A percentile compares a stretch with the other conserved stretches of the same genome.
Conservation (phyloP, 2,888 invertebrate genomes). For the Diachrysia chrysitis region DNA sequence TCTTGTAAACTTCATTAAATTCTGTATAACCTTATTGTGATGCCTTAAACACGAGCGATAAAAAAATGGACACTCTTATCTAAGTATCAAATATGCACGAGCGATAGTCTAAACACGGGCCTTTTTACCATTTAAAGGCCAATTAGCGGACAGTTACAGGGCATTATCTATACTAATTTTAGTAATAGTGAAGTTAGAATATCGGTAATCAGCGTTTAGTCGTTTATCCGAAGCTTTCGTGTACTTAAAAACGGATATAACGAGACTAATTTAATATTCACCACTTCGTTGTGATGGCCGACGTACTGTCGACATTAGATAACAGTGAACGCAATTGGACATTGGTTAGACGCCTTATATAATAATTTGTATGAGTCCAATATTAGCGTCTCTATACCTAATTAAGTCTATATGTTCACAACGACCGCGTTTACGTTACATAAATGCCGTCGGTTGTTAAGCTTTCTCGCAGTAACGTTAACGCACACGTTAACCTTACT, state of each 20-base stretch:
- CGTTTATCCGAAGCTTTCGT: conserved; percentile 61
- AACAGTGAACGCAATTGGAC: conserved; percentile 64
- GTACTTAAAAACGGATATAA: conserved; percentile 55
- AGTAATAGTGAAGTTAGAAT: conserved; percentile 52
- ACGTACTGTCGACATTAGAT: conserved; percentile 44
- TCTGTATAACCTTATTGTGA: conserved; percentile 3
- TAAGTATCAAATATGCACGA: conserved; percentile 30
- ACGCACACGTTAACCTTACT: conserved; percentile 47
- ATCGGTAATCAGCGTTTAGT: conserved; percentile 52
- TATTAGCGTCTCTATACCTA: conserved; percentile 66
- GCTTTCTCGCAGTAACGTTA: conserved; percentile 53
- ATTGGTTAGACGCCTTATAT: conserved; percentile 67
- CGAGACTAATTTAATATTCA: conserved; percentile 33
- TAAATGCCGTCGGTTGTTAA: conserved; percentile 49
- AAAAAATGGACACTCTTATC: conserved; percentile 16
- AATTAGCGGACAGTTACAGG: conserved; percentile 58
- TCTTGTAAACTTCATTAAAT: conserved; percentile 6
- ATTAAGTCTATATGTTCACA: conserved; percentile 71
- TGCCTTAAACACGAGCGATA: conserved; percentile 5
- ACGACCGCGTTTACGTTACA: conserved; percentile 58
- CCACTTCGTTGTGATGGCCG: conserved; percentile 36
- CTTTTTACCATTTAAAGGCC: conserved; percentile 39
- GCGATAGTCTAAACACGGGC: conserved; percentile 14
- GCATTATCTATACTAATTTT: conserved; percentile 56
- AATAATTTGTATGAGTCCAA: conserved; percentile 76